Evolutionary conservation across 2,797 vertebrate species (phyloP), one percentile per base, ranked within the genome.

Genomic region (Sternarchorhynchus goeldii): DNA sequence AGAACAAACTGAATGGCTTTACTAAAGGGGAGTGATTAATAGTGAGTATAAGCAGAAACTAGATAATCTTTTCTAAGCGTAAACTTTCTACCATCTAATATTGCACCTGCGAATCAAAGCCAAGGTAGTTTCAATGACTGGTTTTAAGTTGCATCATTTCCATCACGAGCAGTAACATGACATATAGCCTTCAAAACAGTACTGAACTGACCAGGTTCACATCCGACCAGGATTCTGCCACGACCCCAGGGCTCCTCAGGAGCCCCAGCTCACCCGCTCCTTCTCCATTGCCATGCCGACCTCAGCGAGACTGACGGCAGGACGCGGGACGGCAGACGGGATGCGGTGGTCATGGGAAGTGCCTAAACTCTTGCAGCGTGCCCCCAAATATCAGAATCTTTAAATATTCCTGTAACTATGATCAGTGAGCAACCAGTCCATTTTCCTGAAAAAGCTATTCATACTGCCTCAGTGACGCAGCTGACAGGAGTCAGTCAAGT

Each of bases 101-200:
- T 88, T 88, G 88, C 88, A 89, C 87, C 85, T 81, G 84, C 78
- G 81, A 89, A 87, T 89, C 73, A 76, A 86, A 87, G 82, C 83
- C 82, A 88, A 89, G 88, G 87, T 89, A 89, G 91, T 88, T 85
- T 89, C 62, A 84, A 81, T 12, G 65, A 79, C 70, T 82, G 79
- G 71, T 76, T 71, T 76, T 75, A 82, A 83, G 80, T 78, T 82
- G 77, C 80, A 80, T 83, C 75, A 45, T 70, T 25, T 81, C 65
- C 56, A 63, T 80, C 76, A 81, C 73, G 59, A 77, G 64, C 71
- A 73, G 67, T 66, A 80, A 80, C 55, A 65, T 75, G 58, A 60
- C 17, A 81, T 56, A 80, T 5, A 69, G 65, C 75, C 5, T 60
- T 41, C 36, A 78, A 73, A 50, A 71, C 57, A 80, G 36, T 31